phyloP scores from a whole-genome alignment of 2,113 vertebrate species.

The Alaudala cheleensis region DNA sequence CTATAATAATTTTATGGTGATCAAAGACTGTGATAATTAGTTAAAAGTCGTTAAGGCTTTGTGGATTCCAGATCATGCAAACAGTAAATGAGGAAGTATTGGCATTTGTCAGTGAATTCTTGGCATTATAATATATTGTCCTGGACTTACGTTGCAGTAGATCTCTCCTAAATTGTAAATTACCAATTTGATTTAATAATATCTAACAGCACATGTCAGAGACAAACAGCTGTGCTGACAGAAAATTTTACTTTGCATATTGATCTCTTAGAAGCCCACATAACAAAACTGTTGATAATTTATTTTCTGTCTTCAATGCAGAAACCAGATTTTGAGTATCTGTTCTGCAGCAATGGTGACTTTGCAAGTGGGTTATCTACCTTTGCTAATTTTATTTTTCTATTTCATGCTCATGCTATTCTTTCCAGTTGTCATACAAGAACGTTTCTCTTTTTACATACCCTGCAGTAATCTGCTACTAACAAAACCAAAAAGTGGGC shows the following conservation, averaged over 20 bases:
- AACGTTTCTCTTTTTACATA: not conserved
- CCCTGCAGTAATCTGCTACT: conserved; percentile 39
- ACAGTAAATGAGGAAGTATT: not conserved
- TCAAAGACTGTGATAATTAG: not conserved
- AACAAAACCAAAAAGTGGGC: not conserved
- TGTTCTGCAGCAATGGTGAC: not conserved
- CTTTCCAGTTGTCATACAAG: not conserved
- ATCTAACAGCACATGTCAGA: not conserved
- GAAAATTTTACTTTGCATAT: not conserved
- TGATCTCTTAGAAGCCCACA: not conserved
- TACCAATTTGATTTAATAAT: not conserved
- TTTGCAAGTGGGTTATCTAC: not conserved
- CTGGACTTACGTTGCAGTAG: not conserved
- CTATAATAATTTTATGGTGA: not conserved
- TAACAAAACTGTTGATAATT: not conserved
- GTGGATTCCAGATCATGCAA: not conserved
- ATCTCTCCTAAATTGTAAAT: not conserved
- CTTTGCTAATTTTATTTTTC: not conserved
- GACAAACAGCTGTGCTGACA: not conserved
- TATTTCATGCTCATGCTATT: not conserved
- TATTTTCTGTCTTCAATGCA: not conserved
- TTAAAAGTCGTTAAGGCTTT: not conserved
- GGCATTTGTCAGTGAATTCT: not conserved
- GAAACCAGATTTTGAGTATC: not conserved
- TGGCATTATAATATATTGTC: not conserved